These are phyloP conservation scores for Didymodactylos carnosus DNA, from an alignment of 2,888 invertebrate genomes.

Conservation along the genomic window DNA sequence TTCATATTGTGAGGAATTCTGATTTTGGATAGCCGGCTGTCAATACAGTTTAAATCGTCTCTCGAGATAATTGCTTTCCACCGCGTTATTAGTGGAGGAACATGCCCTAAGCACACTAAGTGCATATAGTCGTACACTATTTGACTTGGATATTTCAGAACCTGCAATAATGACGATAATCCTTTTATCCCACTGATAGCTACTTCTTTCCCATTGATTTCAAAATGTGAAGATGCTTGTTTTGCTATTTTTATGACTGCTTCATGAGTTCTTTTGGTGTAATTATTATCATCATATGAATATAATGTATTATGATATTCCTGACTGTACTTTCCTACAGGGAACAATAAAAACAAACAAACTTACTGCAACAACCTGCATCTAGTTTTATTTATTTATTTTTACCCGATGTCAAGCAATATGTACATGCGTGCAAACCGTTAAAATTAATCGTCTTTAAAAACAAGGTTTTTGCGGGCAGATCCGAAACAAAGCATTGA, in stretches of 20 bases:
- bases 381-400: no score
- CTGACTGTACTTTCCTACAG: background rate
- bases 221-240: background rate
- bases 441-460: background rate
- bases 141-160: background rate
- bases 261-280: background rate
- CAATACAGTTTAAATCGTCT: background rate
- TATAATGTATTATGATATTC: background rate
- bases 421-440: background rate
- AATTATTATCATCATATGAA: background rate
- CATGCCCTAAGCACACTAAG: background rate
- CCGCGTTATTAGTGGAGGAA: background rate
- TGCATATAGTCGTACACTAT: background rate
- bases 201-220: background rate
- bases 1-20: background rate
- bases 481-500: background rate
- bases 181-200: background rate
- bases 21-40: background rate
- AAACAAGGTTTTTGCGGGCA: background rate
- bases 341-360: background rate
- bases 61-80: background rate
- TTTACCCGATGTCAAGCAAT: background rate
- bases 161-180: background rate
- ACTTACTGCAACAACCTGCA: no score
- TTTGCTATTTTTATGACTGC: background rate